phyloP scores from a whole-genome alignment of 1,140 invertebrate genomes.

The Rhynchophorus ferrugineus region DNA sequence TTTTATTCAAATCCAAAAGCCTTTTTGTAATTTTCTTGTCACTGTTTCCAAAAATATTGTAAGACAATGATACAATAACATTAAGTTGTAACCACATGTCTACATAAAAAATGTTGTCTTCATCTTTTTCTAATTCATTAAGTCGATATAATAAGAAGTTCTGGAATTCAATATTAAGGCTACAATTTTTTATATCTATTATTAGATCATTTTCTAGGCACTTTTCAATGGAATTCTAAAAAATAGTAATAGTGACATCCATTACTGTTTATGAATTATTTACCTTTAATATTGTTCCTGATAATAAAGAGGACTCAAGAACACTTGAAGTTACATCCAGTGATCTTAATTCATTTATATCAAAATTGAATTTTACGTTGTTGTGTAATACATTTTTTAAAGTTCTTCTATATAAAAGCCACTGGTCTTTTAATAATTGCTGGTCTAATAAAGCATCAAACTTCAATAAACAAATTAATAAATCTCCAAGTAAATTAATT shows the following conservation, averaged over 20 bases:
- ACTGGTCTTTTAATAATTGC: slow-evolving; percentile 56
- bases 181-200: slow-evolving; percentile 53
- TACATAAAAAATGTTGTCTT: slow-evolving; percentile 48
- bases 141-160: slow-evolving; percentile 61
- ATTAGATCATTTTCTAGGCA: slow-evolving; percentile 54
- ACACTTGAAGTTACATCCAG: slow-evolving; percentile 61
- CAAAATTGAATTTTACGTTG: slow-evolving; percentile 52
- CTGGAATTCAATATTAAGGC: slow-evolving; percentile 63
- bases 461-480: slow-evolving; percentile 61
- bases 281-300: slow-evolving; percentile 59
- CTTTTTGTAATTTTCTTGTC: slow-evolving; percentile 73
- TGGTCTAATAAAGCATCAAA: slow-evolving; percentile 65
- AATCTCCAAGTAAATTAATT: slow-evolving; percentile 56
- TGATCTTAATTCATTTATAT: slow-evolving; percentile 49
- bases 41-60: slow-evolving; percentile 64
- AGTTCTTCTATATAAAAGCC: slow-evolving; percentile 61
- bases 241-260: slow-evolving; percentile 26
- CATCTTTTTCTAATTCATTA: slow-evolving; percentile 55
- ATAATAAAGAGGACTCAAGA: slow-evolving; percentile 54
- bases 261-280: slow-evolving; percentile 29
- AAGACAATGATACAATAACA: slow-evolving; percentile 62
- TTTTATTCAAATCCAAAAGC: slow-evolving; percentile 67
- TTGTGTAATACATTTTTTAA: slow-evolving; percentile 62
- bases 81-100: slow-evolving; percentile 65
- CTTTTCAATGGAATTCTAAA: slow-evolving; percentile 50